phyloP scores from a whole-genome alignment of 1,140 invertebrate species.

The Branchinecta lynchi region DNA sequence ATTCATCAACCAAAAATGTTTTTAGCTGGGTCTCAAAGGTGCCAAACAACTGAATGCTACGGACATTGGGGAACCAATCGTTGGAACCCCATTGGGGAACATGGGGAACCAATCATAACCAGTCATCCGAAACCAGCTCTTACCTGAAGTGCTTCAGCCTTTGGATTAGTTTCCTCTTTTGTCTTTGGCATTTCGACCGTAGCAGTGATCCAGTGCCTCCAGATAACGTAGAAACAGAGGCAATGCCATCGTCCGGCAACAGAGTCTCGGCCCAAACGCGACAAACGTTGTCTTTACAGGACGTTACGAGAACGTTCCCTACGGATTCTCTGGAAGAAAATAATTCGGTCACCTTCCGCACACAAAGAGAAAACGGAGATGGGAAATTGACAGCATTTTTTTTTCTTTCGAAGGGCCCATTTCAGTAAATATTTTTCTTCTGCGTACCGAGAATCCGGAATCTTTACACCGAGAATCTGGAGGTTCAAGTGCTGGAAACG shows the following conservation, averaged over 20 bases:
- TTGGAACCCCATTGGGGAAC: too few relatives aligned
- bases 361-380: slow-evolving; percentile 12
- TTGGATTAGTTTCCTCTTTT: slow-evolving; percentile 92
- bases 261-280: slow-evolving; percentile 96
- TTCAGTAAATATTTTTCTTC: too few relatives aligned
- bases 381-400: neutral
- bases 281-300: slow-evolving; percentile 95
- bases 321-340: slow-evolving; percentile 61
- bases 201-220: slow-evolving; percentile 54
- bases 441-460: too few relatives aligned
- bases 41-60: too few relatives aligned
- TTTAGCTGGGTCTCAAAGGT: too few relatives aligned
- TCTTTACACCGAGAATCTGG: too few relatives aligned
- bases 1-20: too few relatives aligned
- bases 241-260: slow-evolving; percentile 81
- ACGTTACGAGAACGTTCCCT: slow-evolving; percentile 94
- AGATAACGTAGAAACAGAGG: slow-evolving; percentile 61
- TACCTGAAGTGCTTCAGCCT: slow-evolving; percentile 88
- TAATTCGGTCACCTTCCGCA: neutral
- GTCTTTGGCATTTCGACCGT: slow-evolving; percentile 73
- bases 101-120: too few relatives aligned
- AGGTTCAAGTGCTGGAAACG: too few relatives aligned
- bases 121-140: too few relatives aligned
- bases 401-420: too few relatives aligned
- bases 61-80: too few relatives aligned